phyloP scores from a whole-genome alignment of 2,888 invertebrate genomes.

The Folsomia manolachei region DNA sequence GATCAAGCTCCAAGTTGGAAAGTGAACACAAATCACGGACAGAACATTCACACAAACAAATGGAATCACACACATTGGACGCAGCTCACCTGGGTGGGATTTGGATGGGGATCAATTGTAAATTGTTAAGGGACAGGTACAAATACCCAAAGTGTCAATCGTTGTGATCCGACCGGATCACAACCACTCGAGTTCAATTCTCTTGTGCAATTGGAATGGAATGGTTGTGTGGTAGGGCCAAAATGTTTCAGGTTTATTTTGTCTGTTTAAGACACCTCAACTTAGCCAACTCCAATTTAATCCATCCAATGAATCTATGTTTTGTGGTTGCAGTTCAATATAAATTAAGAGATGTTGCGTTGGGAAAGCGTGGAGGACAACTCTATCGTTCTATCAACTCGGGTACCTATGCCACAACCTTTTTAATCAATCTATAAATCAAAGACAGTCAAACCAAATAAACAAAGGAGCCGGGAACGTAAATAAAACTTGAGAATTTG shows the following conservation, averaged over 20 bases:
- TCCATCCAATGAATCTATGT: background rate
- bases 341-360: too few species aligned
- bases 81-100: slow-evolving; percentile 20
- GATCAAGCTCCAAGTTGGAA: background rate
- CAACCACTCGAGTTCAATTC: too few species aligned
- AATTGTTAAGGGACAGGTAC: slow-evolving; percentile 15
- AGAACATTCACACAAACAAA: background rate
- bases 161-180: background rate
- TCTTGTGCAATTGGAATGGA: too few species aligned
- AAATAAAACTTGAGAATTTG: background rate
- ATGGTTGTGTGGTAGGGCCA: background rate
- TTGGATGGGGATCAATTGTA: slow-evolving; percentile 14
- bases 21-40: background rate
- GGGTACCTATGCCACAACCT: too few species aligned
- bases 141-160: slow-evolving; percentile 21
- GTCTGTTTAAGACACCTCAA: background rate
- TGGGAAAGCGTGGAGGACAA: background rate
- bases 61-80: background rate
- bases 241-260: background rate
- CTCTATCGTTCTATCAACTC: background rate
- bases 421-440: slow-evolving; percentile 8
- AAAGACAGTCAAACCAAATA: background rate
- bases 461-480: too few species aligned
- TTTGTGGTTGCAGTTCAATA: background rate
- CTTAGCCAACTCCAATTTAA: background rate